Conservation (phyloP, 2,113 vertebrate genomes). For the Bombycilla garrulus region DNA sequence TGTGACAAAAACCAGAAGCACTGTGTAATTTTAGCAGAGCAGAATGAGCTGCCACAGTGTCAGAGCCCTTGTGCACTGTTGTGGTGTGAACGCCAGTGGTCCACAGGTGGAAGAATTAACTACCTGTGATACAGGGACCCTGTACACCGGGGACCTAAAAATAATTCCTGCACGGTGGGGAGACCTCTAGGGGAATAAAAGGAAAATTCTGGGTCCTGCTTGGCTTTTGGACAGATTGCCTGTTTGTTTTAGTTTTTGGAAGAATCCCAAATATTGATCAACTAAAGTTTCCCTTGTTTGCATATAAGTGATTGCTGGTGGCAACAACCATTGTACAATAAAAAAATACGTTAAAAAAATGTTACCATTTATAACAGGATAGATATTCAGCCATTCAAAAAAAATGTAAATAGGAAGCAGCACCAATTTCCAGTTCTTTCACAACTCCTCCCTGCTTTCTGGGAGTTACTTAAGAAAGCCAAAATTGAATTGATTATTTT, state of each 20-base stretch:
- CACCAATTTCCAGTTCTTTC: neutral
- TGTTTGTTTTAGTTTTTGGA: neutral
- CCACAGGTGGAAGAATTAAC: neutral
- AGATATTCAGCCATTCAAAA: neutral
- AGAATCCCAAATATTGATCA: neutral
- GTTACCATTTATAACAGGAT: neutral
- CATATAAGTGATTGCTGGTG: neutral
- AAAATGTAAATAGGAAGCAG: neutral
- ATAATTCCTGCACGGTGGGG: neutral
- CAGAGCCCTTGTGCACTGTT: neutral
- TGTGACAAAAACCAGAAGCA: neutral
- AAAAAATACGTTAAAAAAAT: neutral
- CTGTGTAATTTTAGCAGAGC: neutral
- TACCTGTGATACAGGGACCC: neutral
- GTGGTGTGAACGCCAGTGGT: neutral
- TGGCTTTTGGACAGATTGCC: neutral
- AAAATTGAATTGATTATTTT: neutral
- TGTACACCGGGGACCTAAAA: neutral
- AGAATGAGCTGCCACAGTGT: neutral
- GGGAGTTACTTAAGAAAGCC: neutral
- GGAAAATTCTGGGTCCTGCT: neutral
- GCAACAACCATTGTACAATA: neutral
- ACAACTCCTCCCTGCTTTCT: rapidly evolving
- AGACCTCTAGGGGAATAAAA: neutral
- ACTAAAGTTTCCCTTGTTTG: neutral